Evolutionary conservation across 92 coral and sea anemone genomes (phyloP).

Genomic region (Phenganax marumi): DNA sequence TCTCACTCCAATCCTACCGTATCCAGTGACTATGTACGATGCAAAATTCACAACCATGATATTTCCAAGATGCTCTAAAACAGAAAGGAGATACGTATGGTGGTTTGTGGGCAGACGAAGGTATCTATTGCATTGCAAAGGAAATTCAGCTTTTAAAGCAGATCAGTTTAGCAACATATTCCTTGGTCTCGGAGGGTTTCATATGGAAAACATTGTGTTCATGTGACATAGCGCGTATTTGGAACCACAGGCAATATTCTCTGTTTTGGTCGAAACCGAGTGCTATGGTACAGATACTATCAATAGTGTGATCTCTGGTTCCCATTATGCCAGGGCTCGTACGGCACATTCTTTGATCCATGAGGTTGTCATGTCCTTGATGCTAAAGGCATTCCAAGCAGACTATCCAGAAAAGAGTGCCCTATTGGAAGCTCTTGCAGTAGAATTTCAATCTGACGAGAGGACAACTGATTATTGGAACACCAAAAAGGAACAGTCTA

Average conservation of each 20-base stretch:
- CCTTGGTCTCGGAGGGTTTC: slow-evolving; percentile 34
- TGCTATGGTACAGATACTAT: slow-evolving; percentile 29
- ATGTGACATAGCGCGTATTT: slow-evolving; percentile 25
- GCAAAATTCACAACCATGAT: slow-evolving; percentile 26
- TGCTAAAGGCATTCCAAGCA: slow-evolving; percentile 20
- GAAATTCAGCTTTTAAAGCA: slow-evolving; percentile 14
- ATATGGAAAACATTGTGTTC: slow-evolving; percentile 28
- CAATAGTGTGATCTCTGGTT: slow-evolving; percentile 20
- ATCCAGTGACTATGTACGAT: slow-evolving; percentile 31
- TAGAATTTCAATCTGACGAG: slow-evolving; percentile 11
- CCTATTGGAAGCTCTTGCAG: slow-evolving; percentile 8
- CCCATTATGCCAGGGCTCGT: slow-evolving; percentile 23
- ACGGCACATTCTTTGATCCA: slow-evolving; percentile 30
- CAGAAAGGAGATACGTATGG: slow-evolving; percentile 30
- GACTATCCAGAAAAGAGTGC: slow-evolving; percentile 21
- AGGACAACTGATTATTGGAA: slow-evolving; percentile 14
- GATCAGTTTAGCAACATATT: slow-evolving; percentile 22
- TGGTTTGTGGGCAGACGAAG: slow-evolving; percentile 33
- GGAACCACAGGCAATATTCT: slow-evolving; percentile 26
- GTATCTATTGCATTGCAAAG: slow-evolving; percentile 24
- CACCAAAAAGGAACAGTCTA: slow-evolving; percentile 5
- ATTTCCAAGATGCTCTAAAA: slow-evolving; percentile 29
- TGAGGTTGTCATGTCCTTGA: slow-evolving; percentile 33
- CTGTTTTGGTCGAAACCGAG: slow-evolving; percentile 26
- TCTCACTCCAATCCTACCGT: slow-evolving; percentile 31